A percentile compares a stretch with the other conserved stretches of the same genome.
phyloP scores from a whole-genome alignment of 92 coral and sea anemone species.

The Porites rus region DNA sequence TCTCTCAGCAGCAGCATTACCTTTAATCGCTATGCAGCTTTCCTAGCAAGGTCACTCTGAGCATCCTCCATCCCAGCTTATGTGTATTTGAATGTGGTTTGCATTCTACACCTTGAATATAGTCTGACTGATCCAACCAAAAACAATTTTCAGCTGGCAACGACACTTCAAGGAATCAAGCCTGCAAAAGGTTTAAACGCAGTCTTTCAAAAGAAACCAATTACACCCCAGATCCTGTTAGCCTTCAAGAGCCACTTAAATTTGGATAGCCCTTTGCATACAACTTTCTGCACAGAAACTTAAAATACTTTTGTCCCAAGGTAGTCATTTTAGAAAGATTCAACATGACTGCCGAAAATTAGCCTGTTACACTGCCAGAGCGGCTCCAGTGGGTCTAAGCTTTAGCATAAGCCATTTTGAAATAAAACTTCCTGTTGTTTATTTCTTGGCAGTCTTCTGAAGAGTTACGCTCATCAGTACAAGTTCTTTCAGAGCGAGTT shows the following conservation, averaged over 20 bases:
- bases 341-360: no score
- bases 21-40: constrained; percentile 39
- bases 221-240: constrained; percentile 34
- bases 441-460: constrained; percentile 68
- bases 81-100: neutral
- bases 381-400: neutral
- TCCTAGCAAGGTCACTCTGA: constrained; percentile 25
- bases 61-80: constrained; percentile 38
- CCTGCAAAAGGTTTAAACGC: neutral
- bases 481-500: constrained; percentile 86
- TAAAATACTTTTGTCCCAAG: no score
- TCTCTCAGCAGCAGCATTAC: constrained; percentile 16
- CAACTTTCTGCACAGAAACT: neutral
- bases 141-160: no score
- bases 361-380: no score
- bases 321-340: no score
- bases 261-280: neutral
- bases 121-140: no score
- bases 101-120: no score
- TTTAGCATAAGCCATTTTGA: neutral
- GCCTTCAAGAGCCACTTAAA: neutral
- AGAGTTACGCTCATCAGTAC: constrained; percentile 78
- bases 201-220: constrained; percentile 19
- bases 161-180: neutral
- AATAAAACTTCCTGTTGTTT: neutral